Evolutionary conservation across 1,140 invertebrate species (phyloP).

Genomic region (Drosophila varians): DNA sequence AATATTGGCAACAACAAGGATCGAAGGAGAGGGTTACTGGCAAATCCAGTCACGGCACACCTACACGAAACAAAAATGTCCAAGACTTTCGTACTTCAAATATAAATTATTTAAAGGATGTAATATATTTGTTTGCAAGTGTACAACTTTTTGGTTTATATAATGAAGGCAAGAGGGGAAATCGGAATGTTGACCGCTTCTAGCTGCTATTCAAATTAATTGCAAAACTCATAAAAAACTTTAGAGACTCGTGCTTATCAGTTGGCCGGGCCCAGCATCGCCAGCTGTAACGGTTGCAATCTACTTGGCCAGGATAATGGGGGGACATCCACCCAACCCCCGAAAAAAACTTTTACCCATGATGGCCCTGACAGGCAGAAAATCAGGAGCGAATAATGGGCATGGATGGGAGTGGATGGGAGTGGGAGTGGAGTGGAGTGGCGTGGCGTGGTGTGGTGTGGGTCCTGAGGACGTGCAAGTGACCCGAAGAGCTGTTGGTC

Average conservation of each 20-base stretch:
- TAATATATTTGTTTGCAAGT: background rate
- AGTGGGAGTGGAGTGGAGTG: too few species aligned
- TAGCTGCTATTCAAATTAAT: slow-evolving; percentile 54
- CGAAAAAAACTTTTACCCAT: slow-evolving; percentile 51
- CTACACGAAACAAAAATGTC: slow-evolving; percentile 4
- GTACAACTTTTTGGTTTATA: background rate
- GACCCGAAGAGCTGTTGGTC: slow-evolving; percentile 38
- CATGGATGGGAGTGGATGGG: too few species aligned
- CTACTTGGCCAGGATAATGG: background rate
- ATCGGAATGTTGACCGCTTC: slow-evolving; percentile 1
- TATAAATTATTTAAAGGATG: background rate
- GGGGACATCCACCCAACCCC: slow-evolving; percentile 2
- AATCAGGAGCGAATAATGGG: slow-evolving; percentile 12
- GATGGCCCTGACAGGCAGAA: slow-evolving; percentile 40
- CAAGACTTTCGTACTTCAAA: background rate
- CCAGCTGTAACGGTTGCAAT: slow-evolving; percentile 23
- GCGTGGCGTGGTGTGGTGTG: too few species aligned
- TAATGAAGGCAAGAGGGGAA: background rate
- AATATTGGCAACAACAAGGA: slow-evolving; percentile 21
- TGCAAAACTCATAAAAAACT: slow-evolving; percentile 54
- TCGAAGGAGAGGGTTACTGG: background rate
- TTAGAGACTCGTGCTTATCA: slow-evolving; percentile 47
- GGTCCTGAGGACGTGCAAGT: slow-evolving; percentile 58
- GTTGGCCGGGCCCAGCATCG: slow-evolving; percentile 24
- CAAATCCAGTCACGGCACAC: slow-evolving; percentile 13